Percentiles rank a stretch among this genome's conserved stretches.
Conservation (phyloP, 2,113 vertebrate species). For the Trichechus manatus region DNA sequence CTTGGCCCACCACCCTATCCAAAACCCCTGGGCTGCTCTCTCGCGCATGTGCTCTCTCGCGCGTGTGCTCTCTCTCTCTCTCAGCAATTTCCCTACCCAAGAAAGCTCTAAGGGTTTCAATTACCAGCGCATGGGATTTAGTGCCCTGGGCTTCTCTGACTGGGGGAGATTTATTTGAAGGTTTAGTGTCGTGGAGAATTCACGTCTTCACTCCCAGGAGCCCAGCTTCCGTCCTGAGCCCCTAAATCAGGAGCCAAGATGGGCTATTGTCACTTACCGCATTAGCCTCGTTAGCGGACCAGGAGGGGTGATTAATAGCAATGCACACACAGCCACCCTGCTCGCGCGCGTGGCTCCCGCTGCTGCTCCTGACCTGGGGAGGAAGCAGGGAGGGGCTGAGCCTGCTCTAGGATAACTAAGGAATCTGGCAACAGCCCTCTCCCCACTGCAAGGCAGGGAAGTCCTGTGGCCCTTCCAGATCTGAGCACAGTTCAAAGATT, state of each 20-base stretch:
- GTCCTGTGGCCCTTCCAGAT: background rate
- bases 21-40: constrained; percentile 26
- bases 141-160: constrained; percentile 91
- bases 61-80: constrained; percentile 42
- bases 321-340: constrained; percentile 81
- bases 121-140: constrained; percentile 91
- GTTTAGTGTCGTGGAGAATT: constrained; percentile 92
- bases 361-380: constrained; percentile 61
- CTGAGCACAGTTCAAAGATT: background rate
- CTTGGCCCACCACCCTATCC: constrained; percentile 11
- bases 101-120: constrained; percentile 92
- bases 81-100: constrained; percentile 85
- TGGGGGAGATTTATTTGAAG: constrained; percentile 91
- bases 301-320: constrained; percentile 88
- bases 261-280: constrained; percentile 91
- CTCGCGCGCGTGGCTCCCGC: background rate
- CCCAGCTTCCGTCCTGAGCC: constrained; percentile 91
- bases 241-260: constrained; percentile 91
- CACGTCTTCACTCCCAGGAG: constrained; percentile 91
- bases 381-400: constrained; percentile 48
- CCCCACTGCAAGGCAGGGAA: background rate
- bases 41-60: background rate
- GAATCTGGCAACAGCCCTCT: background rate
- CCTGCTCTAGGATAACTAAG: background rate
- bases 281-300: constrained; percentile 91